Evolutionary conservation across 2,113 vertebrate species (phyloP), one percentile per base, ranked within the genome.

Genomic region (Albula goreensis): DNA sequence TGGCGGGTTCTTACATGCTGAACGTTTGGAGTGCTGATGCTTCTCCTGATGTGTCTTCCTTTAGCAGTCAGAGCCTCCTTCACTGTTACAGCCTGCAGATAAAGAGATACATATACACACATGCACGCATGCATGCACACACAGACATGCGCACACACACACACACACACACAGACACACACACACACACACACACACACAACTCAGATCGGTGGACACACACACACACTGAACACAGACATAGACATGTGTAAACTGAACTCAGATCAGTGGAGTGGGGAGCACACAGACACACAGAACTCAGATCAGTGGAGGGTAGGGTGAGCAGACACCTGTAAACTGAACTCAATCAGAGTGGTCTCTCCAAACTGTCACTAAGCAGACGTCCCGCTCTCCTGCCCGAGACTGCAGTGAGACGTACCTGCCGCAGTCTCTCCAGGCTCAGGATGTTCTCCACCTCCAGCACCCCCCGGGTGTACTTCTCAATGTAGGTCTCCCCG

Each of bases 401-500:
- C 4, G 77, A 9, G 6, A 11, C 22, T n/a, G 31, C 31, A 83
- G 10, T 60, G 22, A 41, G 50, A 50, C 53, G n/a, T 86, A 95
- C 98, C 97, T 99, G 98, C 85, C 98, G 93, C 10, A 99, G 96
- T 82, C 97, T 95, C 88, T 99, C 98, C 4, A 99, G 95, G 83
- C 97, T 97, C 87, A 99, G 89, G 86, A 99, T 99, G 89, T 98
- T 99, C 91, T 99, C 97, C 89, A 99, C 97, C 83, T 99, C 98
- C 91, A 99, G 93, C 87, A 99, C 97, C 0, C 97, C 97, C 0
- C 97, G 94, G 0, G 97, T 99, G 92, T 99, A 99, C 79, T 98
- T 98, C 89, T 99, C 98, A 3, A 99, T 99, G 92, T 99, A 99
- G 0, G 96, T 98, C 92, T 99, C 98, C 0, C 98, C 98, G 1